Evolutionary conservation across 2,113 vertebrate species (phyloP), one percentile per base, ranked within the genome.

Genomic region (Stegostoma tigrinum): DNA sequence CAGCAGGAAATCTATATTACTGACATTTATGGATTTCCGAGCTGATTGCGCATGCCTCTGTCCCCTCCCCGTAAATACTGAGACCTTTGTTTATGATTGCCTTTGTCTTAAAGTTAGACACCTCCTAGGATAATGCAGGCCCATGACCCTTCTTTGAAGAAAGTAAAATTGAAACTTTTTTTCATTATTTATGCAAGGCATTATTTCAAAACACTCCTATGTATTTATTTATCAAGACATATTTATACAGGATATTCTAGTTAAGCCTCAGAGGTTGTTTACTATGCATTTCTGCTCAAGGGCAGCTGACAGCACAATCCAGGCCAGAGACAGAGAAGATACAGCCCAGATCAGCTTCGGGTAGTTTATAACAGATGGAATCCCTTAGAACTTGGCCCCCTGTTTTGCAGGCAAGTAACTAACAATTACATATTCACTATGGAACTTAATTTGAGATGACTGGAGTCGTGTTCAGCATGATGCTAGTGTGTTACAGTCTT

Each of bases 211-310:
- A 48, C 30, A 94, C 45, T 94, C 64, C n/a, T 67, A 38, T 24
- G 55, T 94, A 94, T 94, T 94, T 94, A 94, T 94, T 94, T 94
- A 94, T 67, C 90, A 38, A 66, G 90, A 94, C 52, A 55, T 48
- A 67, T 67, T 67, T 94, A 94, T 94, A 94, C 90, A 64, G 90
- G 64, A 94, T 67, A 94, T 94, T 67, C 90, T 67, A 67, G 64
- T 66, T 67, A 94, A 94, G 90, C 90, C 64, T 94, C 61, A 94
- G 64, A 94, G 90, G n/a, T 67, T 94, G 90, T 67, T 94, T 94
- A 70, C 67, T 70, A 67, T 94, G 38, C 4, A 70, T 94, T 94
- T 38, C 19, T 94, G 64, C 93, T 45, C 93, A 94, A 70, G 66
- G n/a, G 66, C n/a, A 48, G 42, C 94, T 72, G 48, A 75, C 68